Evolutionary conservation across 1,140 invertebrate genomes (phyloP).

Genomic region (Idris sp.): DNA sequence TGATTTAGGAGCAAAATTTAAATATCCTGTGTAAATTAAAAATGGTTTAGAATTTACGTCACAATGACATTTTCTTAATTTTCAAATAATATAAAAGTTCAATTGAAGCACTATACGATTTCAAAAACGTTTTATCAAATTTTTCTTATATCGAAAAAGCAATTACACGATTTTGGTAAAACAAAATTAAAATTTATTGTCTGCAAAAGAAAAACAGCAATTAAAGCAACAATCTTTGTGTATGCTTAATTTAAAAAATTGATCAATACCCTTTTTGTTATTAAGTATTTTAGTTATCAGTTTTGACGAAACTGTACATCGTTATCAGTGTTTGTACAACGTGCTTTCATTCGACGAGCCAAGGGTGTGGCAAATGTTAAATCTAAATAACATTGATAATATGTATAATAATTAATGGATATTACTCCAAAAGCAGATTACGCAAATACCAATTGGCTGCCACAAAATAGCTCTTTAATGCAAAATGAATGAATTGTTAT

Average conservation of each 20-base stretch:
- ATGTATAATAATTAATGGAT: neutral
- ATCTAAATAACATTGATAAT: conserved; percentile 10
- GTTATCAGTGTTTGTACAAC: conserved; percentile 8
- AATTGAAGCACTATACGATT: neutral
- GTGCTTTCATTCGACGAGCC: conserved; percentile 1
- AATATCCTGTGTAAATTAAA: neutral
- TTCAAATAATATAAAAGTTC: neutral
- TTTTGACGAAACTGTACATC: neutral
- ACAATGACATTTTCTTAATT: neutral
- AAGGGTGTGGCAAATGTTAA: conserved; percentile 17
- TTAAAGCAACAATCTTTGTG: too few relatives aligned
- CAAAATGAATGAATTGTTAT: too few relatives aligned
- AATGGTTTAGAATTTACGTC: conserved; percentile 5
- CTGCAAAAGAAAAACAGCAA: neutral
- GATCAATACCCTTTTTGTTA: too few relatives aligned
- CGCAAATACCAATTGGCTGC: neutral
- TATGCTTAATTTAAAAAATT: too few relatives aligned
- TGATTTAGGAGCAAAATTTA: conserved; percentile 24
- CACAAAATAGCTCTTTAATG: neutral
- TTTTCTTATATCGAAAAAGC: too few relatives aligned
- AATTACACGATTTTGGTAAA: too few relatives aligned
- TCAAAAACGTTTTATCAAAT: neutral
- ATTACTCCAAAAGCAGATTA: conserved; percentile 8
- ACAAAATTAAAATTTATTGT: too few relatives aligned
- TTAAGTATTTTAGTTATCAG: neutral